These are phyloP conservation scores for Caenorhabditis becei DNA, from an alignment of 2,888 invertebrate species.

Conservation along the genomic window DNA sequence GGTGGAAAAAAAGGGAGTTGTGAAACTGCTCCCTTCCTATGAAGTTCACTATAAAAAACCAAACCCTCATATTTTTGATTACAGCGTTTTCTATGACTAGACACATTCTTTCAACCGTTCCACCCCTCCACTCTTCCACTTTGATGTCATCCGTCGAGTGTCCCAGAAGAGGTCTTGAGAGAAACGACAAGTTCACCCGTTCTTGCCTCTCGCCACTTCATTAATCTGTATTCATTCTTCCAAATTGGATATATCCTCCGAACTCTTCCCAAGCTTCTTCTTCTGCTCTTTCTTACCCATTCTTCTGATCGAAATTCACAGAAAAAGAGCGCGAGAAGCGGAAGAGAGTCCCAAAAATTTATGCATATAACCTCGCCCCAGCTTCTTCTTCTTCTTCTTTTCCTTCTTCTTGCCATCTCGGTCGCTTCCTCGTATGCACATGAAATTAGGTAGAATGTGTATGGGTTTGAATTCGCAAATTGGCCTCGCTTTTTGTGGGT, in stretches of 20 bases:
- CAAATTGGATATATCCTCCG: conserved; percentile 32
- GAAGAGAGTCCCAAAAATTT: conserved; percentile 23
- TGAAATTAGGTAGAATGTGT: conserved; percentile 29
- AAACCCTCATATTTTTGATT: too few species aligned
- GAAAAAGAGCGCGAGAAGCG: background rate
- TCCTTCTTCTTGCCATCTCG: background rate
- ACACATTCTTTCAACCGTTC: background rate
- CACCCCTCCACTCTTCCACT: background rate
- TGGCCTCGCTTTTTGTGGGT: conserved; percentile 2
- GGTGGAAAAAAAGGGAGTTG: too few species aligned
- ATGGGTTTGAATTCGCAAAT: conserved; percentile 24
- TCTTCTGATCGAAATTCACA: conserved; percentile 23
- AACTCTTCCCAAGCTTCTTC: conserved; percentile 4
- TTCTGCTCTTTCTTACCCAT: conserved; percentile 1
- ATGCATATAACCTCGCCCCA: conserved; percentile 29
- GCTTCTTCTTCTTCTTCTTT: conserved; percentile 11
- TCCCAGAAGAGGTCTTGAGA: conserved; percentile 16
- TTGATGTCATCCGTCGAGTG: background rate
- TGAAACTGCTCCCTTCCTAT: too few species aligned
- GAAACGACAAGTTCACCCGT: background rate
- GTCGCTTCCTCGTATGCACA: conserved; percentile 3
- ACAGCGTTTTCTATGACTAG: background rate
- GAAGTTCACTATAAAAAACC: too few species aligned
- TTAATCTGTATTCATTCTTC: conserved; percentile 39
- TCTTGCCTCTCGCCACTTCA: conserved; percentile 25